Base-by-base conservation (phyloP, 2,113 vertebrate species). In the Pelodiscus sinensis region DNA sequence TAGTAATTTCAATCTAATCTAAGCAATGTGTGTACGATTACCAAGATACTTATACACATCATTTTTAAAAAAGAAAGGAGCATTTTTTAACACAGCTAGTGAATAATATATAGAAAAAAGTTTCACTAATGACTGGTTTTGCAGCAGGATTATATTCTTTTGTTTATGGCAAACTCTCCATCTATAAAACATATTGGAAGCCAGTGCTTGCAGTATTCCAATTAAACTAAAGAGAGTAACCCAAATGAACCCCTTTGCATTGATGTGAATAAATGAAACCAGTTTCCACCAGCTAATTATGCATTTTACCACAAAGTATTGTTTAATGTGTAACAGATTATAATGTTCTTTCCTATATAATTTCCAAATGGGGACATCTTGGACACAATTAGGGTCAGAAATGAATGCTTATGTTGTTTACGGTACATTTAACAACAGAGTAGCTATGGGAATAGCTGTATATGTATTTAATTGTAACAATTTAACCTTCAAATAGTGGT, bases 381-480 rank as follows among this genome's bases (percentile, higher is more conserved):
- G 96, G 96, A 96, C 96, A 97, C 96, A 97, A 96, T 98, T 96
- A 98, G 96, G 96, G 97, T 97, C 96, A 97, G 97, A 97, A 97
- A 98, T 94, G 97, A 98, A 98, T 97, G 95, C 90, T 88, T 87
- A 86, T 89, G 94, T 93, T 95, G 92, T 98, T 98, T 98, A 97
- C 24, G 90, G 96, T 97, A 98, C 96, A 97, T 97, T 98, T 97
- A 98, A 96, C 97, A 97, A 95, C 96, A 92, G 96, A 97, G 94
- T 54, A 95, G 97, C 96, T 97, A 78, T 92, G 96, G 96, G 96
- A 97, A 97, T 97, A 97, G 97, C 94, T 96, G 95, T 97, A 96
- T 98, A 98, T 97, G 98, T 98, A 97, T 98, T 98, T 98, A 98
- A 98, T 98, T 98, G 98, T 98, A 98, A 98, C 98, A 98, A 98